Evolutionary conservation across 2,113 vertebrate species (phyloP), one percentile per base, ranked within the genome.

Genomic region (Cynopterus brachyotis): DNA sequence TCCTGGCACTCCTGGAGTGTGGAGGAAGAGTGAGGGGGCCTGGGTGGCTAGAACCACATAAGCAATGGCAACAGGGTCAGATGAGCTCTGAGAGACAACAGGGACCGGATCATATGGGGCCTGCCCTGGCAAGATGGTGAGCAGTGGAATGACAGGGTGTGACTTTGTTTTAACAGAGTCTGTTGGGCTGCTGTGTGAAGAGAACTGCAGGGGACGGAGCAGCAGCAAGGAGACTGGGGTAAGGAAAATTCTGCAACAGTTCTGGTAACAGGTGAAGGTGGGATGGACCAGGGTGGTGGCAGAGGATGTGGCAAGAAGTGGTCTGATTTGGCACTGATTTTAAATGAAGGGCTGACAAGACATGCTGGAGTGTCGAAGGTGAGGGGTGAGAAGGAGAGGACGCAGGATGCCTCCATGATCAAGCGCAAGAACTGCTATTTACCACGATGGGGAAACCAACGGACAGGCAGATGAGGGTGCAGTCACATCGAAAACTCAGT

Each of bases 391-490:
- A 69, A 69, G 42, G 28, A 83, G 70, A 45, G 59, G 30, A 42
- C n/a, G 37, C 24, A 50, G 64, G 37, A 28, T 6, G 66, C 30
- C 26, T 64, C 47, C 37, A 42, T 16, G 30, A 45, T 69, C 69
- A 9, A 19, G 57, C 28, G 55, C 57, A 20, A 47, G 81, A 69
- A 40, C 2, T 57, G 67, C 66, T 8, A 1, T 35, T 28, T n/a
- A 32, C 11, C 0, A 2, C 0, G 17, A 50, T 3, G 32, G 28
- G 19, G 20, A 35, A 66, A 32, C 5, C 53, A 50, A 10, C 0
- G 32, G 53, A 35, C 59, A 40, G 32, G 24, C 30, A 30, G n/a
- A 26, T 0, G 6, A 2, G 3, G 9, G 73, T n/a, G 26, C 35
- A 64, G 53, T 40, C 8, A 24, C 0, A n/a, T 1, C 10, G 32